Conservation (phyloP, 2,888 invertebrate genomes). For the Eucera pruinosa region DNA sequence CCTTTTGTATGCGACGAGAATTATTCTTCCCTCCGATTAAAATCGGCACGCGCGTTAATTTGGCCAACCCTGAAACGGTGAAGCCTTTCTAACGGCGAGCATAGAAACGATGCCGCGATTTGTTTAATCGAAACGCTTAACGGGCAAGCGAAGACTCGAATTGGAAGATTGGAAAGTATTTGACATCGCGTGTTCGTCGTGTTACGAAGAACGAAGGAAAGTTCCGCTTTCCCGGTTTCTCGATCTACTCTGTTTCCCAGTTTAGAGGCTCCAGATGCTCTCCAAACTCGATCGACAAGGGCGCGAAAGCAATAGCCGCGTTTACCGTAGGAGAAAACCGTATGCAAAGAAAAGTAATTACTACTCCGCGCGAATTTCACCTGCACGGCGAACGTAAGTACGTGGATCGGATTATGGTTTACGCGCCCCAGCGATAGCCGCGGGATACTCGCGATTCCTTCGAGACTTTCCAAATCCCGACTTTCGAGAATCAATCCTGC, state of each 20-base stretch:
- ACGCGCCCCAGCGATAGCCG: not conserved
- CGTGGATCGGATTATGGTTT: not conserved
- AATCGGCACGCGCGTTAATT: no score
- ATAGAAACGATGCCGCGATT: no score
- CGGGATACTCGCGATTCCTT: not conserved
- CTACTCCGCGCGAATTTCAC: not conserved
- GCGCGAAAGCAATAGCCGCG: slow-evolving; percentile 2
- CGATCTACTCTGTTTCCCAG: slow-evolving; percentile 48
- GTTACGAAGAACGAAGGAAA: slow-evolving; percentile 33
- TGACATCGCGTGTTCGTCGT: slow-evolving; percentile 37
- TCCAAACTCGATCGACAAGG: slow-evolving; percentile 9
- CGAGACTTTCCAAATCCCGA: not conserved
- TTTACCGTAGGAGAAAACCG: slow-evolving; percentile 19
- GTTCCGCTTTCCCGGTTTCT: slow-evolving; percentile 49
- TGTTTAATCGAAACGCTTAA: no score
- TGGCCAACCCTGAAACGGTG: no score
- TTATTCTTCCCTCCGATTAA: no score
- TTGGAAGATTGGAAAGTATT: slow-evolving; percentile 46
- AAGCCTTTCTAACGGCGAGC: no score
- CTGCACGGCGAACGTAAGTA: not conserved
- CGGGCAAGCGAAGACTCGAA: not conserved
- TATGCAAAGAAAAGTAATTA: no score
- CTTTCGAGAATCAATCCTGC: not conserved
- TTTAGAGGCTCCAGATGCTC: slow-evolving; percentile 11
- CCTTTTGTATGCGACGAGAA: no score